Conservation (phyloP, 2,797 vertebrate genomes). For the Catamblyrhynchus diadema region DNA sequence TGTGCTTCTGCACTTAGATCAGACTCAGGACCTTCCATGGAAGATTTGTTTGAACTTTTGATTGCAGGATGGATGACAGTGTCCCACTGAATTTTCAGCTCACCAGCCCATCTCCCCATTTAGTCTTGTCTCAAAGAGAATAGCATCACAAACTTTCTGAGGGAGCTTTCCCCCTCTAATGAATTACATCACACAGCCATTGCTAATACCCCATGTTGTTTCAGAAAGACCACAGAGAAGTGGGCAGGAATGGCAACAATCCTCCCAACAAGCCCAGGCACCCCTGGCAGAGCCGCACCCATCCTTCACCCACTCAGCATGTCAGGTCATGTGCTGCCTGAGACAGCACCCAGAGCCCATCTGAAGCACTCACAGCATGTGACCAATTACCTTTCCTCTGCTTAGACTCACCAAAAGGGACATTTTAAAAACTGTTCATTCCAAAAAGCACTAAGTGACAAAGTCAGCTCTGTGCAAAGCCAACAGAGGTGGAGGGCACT, state of each 20-base stretch:
- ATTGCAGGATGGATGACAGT: not conserved
- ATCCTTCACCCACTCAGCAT: not conserved
- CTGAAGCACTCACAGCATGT: not conserved
- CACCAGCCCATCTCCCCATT: not conserved
- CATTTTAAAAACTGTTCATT: not conserved
- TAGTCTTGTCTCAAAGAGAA: not conserved
- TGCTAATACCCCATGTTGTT: not conserved
- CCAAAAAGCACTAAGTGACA: not conserved
- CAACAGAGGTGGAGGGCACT: not conserved
- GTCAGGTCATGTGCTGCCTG: not conserved
- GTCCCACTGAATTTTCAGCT: not conserved
- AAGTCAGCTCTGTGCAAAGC: not conserved
- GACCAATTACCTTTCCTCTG: not conserved
- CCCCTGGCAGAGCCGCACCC: not conserved
- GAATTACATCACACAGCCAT: not conserved
- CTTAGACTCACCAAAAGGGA: not conserved
- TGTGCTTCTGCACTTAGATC: not conserved
- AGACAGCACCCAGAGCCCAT: not conserved
- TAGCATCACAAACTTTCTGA: not conserved
- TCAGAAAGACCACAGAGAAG: not conserved
- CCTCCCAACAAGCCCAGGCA: slow-evolving; percentile 41
- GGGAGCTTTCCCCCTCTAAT: not conserved
- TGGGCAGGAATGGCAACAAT: slow-evolving; percentile 24
- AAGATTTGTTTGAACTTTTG: not conserved
- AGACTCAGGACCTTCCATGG: not conserved